Conservation (phyloP, 2,797 vertebrate genomes). For the Lophius americanus region DNA sequence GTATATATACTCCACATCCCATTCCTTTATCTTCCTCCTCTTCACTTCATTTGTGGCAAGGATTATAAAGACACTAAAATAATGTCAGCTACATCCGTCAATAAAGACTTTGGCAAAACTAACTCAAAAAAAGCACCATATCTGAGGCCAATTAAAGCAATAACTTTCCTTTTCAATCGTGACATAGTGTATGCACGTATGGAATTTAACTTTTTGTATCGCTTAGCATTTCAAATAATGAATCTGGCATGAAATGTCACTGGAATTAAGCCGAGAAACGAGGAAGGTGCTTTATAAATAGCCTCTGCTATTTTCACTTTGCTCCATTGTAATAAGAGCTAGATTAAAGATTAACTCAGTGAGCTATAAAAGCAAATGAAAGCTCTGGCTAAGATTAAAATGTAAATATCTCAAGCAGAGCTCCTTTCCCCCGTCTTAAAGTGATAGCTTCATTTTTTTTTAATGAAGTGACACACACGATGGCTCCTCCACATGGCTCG, state of each 20-base stretch:
- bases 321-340: slow-evolving; percentile 49
- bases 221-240: slow-evolving; percentile 17
- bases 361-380: slow-evolving; percentile 39
- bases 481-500: slow-evolving; percentile 47
- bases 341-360: slow-evolving; percentile 44
- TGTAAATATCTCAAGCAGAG: slow-evolving; percentile 40
- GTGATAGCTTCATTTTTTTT: slow-evolving; percentile 21
- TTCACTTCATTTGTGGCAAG: too few species aligned
- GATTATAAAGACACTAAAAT: too few species aligned
- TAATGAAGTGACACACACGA: slow-evolving; percentile 52
- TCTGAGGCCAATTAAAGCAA: not conserved
- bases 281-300: slow-evolving; percentile 22
- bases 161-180: not conserved
- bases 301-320: slow-evolving; percentile 30
- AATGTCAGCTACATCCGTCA: too few species aligned
- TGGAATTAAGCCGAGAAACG: slow-evolving; percentile 5
- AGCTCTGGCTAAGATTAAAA: slow-evolving; percentile 38
- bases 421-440: slow-evolving; percentile 11
- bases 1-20: too few species aligned
- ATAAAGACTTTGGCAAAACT: too few species aligned
- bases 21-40: too few species aligned
- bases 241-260: slow-evolving; percentile 10
- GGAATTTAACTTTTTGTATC: slow-evolving; percentile 3
- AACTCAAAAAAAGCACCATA: too few species aligned
- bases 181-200: not conserved